Conservation (phyloP, 2,113 vertebrate species). For the Prietella phreatophila region DNA sequence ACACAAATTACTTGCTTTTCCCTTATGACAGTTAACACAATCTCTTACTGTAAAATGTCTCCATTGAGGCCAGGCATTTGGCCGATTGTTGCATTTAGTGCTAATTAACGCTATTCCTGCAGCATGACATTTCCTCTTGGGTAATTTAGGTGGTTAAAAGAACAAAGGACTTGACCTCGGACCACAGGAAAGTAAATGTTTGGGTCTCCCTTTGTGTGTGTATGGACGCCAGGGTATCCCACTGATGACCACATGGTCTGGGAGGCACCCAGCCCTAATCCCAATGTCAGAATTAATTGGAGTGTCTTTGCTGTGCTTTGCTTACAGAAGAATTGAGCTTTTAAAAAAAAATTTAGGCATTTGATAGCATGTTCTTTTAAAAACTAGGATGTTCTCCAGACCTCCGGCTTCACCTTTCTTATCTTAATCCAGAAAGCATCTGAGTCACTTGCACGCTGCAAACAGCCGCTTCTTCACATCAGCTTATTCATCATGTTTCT, state of each 20-base stretch:
- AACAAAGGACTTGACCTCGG: conserved; percentile 40
- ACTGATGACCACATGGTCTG: conserved; percentile 67
- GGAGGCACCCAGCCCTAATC: conserved; percentile 70
- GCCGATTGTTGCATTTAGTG: background rate
- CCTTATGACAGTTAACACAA: conserved; percentile 6
- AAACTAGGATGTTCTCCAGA: conserved; percentile 42
- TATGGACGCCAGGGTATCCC: conserved; percentile 52
- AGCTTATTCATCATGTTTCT: conserved; percentile 31
- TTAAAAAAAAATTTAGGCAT: conserved; percentile 11
- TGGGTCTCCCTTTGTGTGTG: conserved; percentile 39
- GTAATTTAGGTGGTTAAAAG: conserved; percentile 17
- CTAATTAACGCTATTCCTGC: conserved; percentile 21
- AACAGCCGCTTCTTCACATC: conserved; percentile 15
- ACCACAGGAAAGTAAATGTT: conserved; percentile 48
- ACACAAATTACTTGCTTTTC: conserved; percentile 13
- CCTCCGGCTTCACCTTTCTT: conserved; percentile 36
- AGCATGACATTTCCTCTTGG: conserved; percentile 12
- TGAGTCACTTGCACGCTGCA: conserved; percentile 11
- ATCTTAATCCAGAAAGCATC: conserved; percentile 44
- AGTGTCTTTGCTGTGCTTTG: conserved; percentile 53
- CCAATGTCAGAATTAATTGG: conserved; percentile 74
- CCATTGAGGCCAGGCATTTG: background rate
- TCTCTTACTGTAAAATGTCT: conserved; percentile 10
- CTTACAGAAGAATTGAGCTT: conserved; percentile 27
- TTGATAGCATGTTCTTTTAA: conserved; percentile 47